Evolutionary conservation across 2,113 vertebrate genomes (phyloP), one percentile per base, ranked within the genome.

Genomic region (Seriola dumerili): DNA sequence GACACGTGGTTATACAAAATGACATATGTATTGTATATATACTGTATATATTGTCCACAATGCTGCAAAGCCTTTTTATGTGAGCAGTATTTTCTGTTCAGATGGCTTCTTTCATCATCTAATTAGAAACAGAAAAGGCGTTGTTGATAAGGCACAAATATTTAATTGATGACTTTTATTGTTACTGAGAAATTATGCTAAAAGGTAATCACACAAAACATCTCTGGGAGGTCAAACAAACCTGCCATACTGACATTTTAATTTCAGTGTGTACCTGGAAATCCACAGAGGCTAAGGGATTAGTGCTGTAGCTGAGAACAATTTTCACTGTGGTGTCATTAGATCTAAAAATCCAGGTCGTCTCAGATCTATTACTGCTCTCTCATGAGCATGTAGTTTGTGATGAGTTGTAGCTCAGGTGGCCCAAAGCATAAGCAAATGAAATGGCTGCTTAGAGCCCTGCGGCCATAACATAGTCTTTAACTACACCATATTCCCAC

Each of bases 101-200:
- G 50, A 78, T 34, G 50, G 40, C 25, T 75, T 59, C 65, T 61
- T 40, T 85, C 40, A 34, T 70, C 48, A 16, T 16, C 55, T 89
- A 77, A 85, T 87, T 90, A 85, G 83, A 85, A 83, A 78, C 32
- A 75, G 17, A 65, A 64, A 80, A 59, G 59, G 23, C 63, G 85
- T 65, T 69, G 50, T 80, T 86, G 79, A 86, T 79, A 71, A 88
- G 69, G 42, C 14, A 10, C 5, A 34, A 78, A 76, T 44, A 74
- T 50, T 71, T 86, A 81, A 85, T 72, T 87, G 80, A 83, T 38
- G 9, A 34, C 38, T 73, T 74, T 88, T 85, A 82, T 65, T 82
- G 71, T 72, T 76, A 32, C 58, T 54, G 19, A 57, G 52, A 63
- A 76, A 78, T 76, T 64, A 80, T 42, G 74, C 72, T 72, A 25